Base-by-base conservation (phyloP, 2,113 vertebrate species). In the Seriola aureovittata region DNA sequence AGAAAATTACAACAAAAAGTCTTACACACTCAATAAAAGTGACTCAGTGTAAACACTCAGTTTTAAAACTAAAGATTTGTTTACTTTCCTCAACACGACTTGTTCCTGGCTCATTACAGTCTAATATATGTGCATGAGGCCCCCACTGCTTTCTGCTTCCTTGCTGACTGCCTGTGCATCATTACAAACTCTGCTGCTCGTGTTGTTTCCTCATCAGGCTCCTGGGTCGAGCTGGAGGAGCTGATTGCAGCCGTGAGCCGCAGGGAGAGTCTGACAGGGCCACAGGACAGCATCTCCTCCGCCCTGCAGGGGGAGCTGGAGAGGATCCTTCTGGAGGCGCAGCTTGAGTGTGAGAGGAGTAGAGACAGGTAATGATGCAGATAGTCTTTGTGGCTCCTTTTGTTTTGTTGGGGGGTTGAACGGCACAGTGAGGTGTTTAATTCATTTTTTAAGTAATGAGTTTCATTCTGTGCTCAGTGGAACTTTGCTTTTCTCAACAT, bases 231-330 rank as follows among this genome's bases (percentile, higher is more conserved):
- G 90, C 88, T 95, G 84, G 94, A 95, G 91, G 92, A 93, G 81
- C 90, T 94, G 91, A 90, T 91, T 1, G 81, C 88, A 50, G 91
- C 88, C 3, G 91, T 85, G 78, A 89, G 88, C 85, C 85, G 84
- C 79, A 88, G 94, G 68, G 93, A 93, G 44, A 93, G 93, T 63
- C 87, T 86, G 73, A 82, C 85, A n/a, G 92, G 90, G 59, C 87
- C 84, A 5, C 88, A 92, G 88, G 91, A 91, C 84, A 92, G 76
- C 25, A 71, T 89, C 48, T 93, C 94, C 54, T 91, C 94, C 0
- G 16, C 90, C 90, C 91, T 94, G 86, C 94, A 95, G 92, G 94
- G 94, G 89, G 95, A 95, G 91, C 91, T 95, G 52, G 94, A 96
- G 94, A 93, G 93, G 50, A 94, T 95, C 86, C 94, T 95, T 1